Base-by-base conservation (phyloP, 2,113 vertebrate genomes). In the Stegastes partitus region DNA sequence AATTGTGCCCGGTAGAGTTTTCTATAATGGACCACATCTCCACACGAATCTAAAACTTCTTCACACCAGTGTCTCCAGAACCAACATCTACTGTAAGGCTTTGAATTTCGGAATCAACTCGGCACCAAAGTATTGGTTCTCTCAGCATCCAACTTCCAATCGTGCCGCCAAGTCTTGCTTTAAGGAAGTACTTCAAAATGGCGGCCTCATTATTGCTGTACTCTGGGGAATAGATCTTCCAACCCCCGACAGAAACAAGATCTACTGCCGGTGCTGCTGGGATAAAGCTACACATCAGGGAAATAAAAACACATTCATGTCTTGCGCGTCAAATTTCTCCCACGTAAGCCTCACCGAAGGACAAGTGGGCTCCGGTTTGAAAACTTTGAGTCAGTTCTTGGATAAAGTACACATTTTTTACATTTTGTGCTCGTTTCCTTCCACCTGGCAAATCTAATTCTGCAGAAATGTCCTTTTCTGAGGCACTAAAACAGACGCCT, bases 401-500 rank as follows among this genome's bases (percentile, higher is more conserved):
- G 50, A 47, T 50, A 5, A 67, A 61, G 44, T 47, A 28, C 26
- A 67, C 8, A 39, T 47, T 2, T 34, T 62, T 49, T 49, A 54
- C 18, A 53, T 39, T 23, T 16, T 8, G 6, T 37, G 63, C 21
- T 63, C 7, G 25, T 10, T 62, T 80, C 54, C 21, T 39, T 54
- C 25, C 18, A 45, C 7, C 19, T 18, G 22, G 28, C 28, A 55
- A 39, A 57, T 51, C 26, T 9, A 67, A 12, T 56, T 67, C 44
- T 84, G 21, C 26, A 67, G 18, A 47, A 68, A 64, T 19, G 58
- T 62, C 45, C 47, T 21, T n/a, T n/a, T 25, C 42, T 31, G 22
- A 68, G 74, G 22, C 4, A 6, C 53, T 22, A 34, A 68, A 65
- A 69, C 31, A 42, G 54, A 55, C 47, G 50, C 16, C 2, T 19